Evolutionary conservation across 2,797 vertebrate genomes (phyloP), one percentile per base, ranked within the genome.

Genomic region (Lindbergichthys nudifrons): DNA sequence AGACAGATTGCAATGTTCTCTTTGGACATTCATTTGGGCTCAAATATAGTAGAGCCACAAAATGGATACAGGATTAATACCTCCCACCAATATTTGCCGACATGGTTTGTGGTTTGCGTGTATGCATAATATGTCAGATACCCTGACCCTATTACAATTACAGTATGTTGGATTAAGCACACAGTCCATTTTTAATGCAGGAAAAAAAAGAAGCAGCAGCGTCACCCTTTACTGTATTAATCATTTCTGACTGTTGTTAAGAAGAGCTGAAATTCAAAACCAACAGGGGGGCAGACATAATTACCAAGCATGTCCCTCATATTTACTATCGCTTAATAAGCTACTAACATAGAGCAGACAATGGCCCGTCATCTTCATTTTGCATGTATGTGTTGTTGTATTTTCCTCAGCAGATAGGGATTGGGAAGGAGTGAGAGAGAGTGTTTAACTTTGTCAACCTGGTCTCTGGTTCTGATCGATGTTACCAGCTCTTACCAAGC

Each of bases 281-380:
- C 91, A 90, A 88, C 86, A 90, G 85, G 92, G 32, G 86, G 92
- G 88, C 88, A 77, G 84, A 75, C 66, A 77, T 85, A 85, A 94
- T 92, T 94, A 93, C 89, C 87, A 77, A 77, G 86, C 90, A 77
- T 84, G 80, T 87, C 93, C 87, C 92, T 92, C 87, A 70, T 93
- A 90, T 95, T 96, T 95, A 93, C 88, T 90, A 88, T 92, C 87
- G 89, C 90, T 93, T 95, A 96, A 95, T 95, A 93, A 94, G 91
- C 92, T 92, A 79, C 83, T 82, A 91, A 92, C 92, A 90, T 47
- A 52, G 30, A 66, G 90, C 93, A 93, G 93, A 94, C 91, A 93
- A 94, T 92, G 90, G 90, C 82, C 92, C 83, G 92, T 93, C 94
- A 94, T 88, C 82, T 86, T 80, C 72, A 65, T 84, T 87, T 74